phyloP scores from a whole-genome alignment of 2,888 invertebrate species.

The Melieria crassipennis region DNA sequence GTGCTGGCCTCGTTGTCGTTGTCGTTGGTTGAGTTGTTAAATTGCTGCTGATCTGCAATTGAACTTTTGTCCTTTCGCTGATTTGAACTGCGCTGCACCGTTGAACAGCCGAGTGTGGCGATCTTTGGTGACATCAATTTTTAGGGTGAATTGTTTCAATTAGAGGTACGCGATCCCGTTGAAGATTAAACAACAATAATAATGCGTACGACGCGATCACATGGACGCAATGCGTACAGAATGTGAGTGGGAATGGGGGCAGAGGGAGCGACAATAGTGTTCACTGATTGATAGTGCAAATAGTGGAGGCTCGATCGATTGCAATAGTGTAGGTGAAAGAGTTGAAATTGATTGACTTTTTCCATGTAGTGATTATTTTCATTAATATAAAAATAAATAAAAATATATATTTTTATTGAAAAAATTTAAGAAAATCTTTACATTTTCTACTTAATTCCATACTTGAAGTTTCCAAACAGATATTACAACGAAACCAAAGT shows the following conservation, averaged over 20 bases:
- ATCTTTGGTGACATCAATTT: conserved; percentile 64
- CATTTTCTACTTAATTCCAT: no score
- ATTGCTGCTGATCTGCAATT: conserved; percentile 46
- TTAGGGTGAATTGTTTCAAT: conserved; percentile 63
- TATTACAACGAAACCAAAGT: no score
- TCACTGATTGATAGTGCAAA: neutral
- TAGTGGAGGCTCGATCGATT: neutral
- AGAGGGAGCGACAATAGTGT: no score
- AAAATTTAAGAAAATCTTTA: no score
- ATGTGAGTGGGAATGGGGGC: neutral
- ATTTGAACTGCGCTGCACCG: conserved; percentile 31
- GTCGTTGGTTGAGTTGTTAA: conserved; percentile 34
- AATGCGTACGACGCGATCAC: no score
- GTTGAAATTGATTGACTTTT: neutral
- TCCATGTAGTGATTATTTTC: neutral
- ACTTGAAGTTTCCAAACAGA: no score
- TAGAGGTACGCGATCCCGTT: conserved; percentile 46
- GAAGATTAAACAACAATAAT: neutral
- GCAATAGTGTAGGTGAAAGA: neutral
- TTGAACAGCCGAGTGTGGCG: conserved; percentile 42
- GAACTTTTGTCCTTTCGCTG: conserved; percentile 57
- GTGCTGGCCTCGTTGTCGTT: conserved; percentile 17
- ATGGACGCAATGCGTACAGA: neutral
- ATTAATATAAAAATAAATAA: neutral
- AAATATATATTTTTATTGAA: neutral